Percentiles rank a stretch among this genome's conserved stretches.
phyloP scores from a whole-genome alignment of 2,797 vertebrate species.

The Chlorospingus semifuscus region DNA sequence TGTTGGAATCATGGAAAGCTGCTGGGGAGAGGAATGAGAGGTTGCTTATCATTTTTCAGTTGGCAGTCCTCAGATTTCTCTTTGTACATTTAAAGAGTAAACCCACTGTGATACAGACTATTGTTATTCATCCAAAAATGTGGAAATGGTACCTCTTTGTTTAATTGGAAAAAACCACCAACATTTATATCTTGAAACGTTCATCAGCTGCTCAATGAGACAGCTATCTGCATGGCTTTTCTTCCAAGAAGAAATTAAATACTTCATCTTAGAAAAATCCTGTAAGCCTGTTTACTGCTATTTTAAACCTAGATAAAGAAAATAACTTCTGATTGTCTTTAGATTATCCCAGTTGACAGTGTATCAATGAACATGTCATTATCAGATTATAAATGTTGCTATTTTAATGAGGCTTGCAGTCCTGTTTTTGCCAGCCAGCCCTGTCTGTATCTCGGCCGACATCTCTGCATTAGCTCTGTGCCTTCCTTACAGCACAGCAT shows the following conservation, averaged over 20 bases:
- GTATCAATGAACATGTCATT: background rate
- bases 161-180: background rate
- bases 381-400: background rate
- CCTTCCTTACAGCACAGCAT: background rate
- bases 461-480: background rate
- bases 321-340: conserved; percentile 1
- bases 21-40: background rate
- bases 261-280: background rate
- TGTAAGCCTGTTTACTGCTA: background rate
- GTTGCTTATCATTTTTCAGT: background rate
- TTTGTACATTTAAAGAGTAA: background rate
- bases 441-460: background rate
- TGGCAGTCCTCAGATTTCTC: background rate
- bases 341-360: conserved; percentile 5
- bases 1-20: background rate
- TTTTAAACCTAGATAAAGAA: background rate
- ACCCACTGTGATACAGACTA: background rate
- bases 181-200: background rate
- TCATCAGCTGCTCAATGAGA: background rate
- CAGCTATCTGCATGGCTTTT: background rate
- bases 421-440: background rate
- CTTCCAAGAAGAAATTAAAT: background rate
- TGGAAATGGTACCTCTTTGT: background rate
- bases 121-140: background rate
- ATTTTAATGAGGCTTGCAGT: background rate